phyloP scores from a whole-genome alignment of 2,797 vertebrate species.

The Parambassis ranga region DNA sequence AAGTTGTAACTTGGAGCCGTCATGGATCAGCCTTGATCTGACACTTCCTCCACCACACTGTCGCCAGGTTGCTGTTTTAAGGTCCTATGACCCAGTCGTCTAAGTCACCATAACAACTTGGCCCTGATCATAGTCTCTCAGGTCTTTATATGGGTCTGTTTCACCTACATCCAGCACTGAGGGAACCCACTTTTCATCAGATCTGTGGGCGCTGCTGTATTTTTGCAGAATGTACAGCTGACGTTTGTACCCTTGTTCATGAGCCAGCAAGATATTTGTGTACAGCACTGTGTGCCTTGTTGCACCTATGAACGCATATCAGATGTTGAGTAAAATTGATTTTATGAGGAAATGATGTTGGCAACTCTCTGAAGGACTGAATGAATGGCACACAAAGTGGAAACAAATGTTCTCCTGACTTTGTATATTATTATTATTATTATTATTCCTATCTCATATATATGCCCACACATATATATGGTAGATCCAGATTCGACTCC shows the following conservation, averaged over 20 bases:
- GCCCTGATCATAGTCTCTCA: background rate
- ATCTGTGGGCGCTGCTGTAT: too few relatives aligned
- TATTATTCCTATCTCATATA: too few relatives aligned
- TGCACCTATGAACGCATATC: conserved; percentile 40
- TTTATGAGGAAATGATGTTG: conserved; percentile 46
- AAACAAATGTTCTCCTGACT: conserved; percentile 57
- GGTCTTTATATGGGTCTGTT: background rate
- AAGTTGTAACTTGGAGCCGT: background rate
- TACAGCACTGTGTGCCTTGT: conserved; percentile 19
- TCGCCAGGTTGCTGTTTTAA: background rate
- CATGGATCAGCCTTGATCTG: background rate
- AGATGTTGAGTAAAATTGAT: conserved; percentile 53
- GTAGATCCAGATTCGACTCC: conserved; percentile 31
- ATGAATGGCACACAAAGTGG: conserved; percentile 42
- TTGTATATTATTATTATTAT: conserved; percentile 41
- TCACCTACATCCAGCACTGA: background rate
- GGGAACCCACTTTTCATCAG: too few relatives aligned
- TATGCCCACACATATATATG: too few relatives aligned
- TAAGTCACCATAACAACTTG: background rate
- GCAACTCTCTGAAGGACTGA: conserved; percentile 19
- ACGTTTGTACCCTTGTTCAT: conserved; percentile 34
- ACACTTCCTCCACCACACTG: background rate
- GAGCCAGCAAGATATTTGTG: conserved; percentile 29
- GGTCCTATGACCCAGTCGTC: background rate
- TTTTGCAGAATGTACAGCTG: background rate